Base-by-base conservation (phyloP, 2,888 invertebrate genomes). In the Eupeodes luniger region DNA sequence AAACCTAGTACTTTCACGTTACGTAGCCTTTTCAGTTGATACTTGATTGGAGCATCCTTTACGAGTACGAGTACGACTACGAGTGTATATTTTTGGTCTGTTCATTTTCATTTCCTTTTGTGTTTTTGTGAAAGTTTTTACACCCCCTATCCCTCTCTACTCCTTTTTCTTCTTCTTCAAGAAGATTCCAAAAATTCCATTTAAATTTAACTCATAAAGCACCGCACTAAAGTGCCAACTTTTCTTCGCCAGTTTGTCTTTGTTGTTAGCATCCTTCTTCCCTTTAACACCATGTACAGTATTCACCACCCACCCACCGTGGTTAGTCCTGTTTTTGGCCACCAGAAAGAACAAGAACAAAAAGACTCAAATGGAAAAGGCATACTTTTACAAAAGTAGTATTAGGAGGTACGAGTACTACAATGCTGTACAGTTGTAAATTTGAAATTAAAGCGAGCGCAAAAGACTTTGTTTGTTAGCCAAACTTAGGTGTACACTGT, bases 131-230 rank as follows among this genome's bases (percentile, higher is more conserved):
- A 76, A 81, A 87, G 40, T 34, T 67, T 27, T 49, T 44, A 34
- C 51, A 16, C 40, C 57, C 59, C 40, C 16, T 16, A 4, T 55
- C 19, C 78, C 59, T 74, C 1, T 47, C 16, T 27, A 64, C 14
- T 16, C 12, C 16, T 62, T 49, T 49, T 76, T 5, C 36, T 11
- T 6, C 55, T 12, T 49, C 11, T 1, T 36, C 19, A 47, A 34
- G 53, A 62, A 77, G 53, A 88, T 81, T 78, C 84, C 75, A 12
- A 55, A 78, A 85, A 88, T 88, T 85, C 88, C 85, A 85, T 85
- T 85, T 81, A 72, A 88, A 88, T 85, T 85, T 88, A 59, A 59
- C 78, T 88, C 88, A 85, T 88, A 88, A 88, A 81, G 67, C 80
- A 76, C 69, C 69, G 67, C 78, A 75, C 78, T 49, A 81, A 81